A percentile compares a stretch with the other conserved stretches of the same genome.
Conservation (phyloP, 2,797 vertebrate species). For the Myotis daubentonii region DNA sequence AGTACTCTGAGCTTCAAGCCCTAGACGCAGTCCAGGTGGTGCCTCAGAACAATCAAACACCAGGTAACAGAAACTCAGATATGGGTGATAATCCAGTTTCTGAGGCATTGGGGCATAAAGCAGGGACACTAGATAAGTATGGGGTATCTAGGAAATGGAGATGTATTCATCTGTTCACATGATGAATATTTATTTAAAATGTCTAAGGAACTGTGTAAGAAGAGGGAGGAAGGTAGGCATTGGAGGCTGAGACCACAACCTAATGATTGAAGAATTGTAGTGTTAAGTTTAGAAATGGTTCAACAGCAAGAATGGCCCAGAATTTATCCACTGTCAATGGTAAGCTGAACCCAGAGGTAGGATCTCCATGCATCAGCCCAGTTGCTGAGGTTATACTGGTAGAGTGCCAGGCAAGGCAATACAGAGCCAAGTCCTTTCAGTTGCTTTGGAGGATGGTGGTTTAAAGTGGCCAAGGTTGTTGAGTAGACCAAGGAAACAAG, state of each 20-base stretch:
- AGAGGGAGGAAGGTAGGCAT: background rate
- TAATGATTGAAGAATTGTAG: background rate
- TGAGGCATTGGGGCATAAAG: background rate
- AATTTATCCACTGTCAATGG: background rate
- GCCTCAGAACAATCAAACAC: background rate
- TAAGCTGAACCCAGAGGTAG: background rate
- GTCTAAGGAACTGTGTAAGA: background rate
- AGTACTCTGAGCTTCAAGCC: background rate
- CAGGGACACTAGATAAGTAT: background rate
- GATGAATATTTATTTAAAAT: conserved; percentile 1
- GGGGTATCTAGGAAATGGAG: background rate
- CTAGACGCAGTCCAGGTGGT: background rate
- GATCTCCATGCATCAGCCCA: background rate
- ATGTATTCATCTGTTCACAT: background rate
- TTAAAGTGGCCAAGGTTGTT: background rate
- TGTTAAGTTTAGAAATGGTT: background rate
- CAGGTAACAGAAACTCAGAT: background rate
- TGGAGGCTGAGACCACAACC: background rate
- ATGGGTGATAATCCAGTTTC: background rate
- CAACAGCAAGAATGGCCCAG: background rate
- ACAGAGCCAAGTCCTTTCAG: background rate
- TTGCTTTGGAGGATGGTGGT: background rate
- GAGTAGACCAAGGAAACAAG: background rate
- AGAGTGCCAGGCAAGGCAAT: background rate
- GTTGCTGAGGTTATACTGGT: background rate